These are phyloP conservation scores for Oscheius sp. DNA, from an alignment of 2,888 invertebrate genomes.

Conservation along the genomic window DNA sequence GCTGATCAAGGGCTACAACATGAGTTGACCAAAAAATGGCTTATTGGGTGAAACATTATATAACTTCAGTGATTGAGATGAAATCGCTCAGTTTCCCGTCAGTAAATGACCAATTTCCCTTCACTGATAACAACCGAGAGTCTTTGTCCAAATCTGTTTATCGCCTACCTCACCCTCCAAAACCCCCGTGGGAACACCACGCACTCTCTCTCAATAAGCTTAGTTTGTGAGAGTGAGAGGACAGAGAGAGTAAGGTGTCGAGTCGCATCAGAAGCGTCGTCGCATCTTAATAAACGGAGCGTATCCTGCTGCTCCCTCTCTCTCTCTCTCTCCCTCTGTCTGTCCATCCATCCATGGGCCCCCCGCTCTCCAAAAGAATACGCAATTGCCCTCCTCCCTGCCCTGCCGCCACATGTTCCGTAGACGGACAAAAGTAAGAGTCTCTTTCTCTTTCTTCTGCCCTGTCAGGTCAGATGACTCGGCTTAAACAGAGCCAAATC, in stretches of 20 bases:
- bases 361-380: constrained; percentile 33
- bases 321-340: background rate
- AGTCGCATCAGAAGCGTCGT: constrained; percentile 3
- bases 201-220: background rate
- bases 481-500: background rate
- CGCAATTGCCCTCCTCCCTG: constrained; percentile 30
- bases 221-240: background rate
- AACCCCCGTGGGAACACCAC: background rate
- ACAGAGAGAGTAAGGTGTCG: background rate
- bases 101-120: too few relatives aligned
- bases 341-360: constrained; percentile 37
- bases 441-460: background rate
- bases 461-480: background rate
- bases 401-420: constrained; percentile 30
- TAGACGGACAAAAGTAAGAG: constrained; percentile 17
- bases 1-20: too few relatives aligned
- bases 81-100: too few relatives aligned
- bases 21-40: too few relatives aligned
- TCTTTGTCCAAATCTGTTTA: background rate
- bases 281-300: constrained; percentile 34
- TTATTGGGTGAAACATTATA: too few relatives aligned
- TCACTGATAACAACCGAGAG: too few relatives aligned
- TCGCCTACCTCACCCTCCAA: background rate
- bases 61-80: too few relatives aligned
- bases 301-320: constrained; percentile 13